phyloP scores from a whole-genome alignment of 2,888 invertebrate genomes.

The Amiota minor region DNA sequence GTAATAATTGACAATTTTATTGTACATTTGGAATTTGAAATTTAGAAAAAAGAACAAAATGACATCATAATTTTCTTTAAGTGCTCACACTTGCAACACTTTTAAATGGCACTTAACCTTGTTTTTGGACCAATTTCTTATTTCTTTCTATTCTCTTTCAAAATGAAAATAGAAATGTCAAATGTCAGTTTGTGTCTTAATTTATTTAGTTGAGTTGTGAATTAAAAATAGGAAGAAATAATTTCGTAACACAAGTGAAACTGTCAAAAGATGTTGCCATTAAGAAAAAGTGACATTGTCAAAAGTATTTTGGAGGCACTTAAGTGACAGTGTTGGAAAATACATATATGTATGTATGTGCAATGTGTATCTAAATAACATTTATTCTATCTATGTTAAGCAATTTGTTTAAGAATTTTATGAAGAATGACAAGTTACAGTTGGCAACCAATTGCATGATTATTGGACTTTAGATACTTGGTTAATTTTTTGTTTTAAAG shows the following conservation, averaged over 20 bases:
- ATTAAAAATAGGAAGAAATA: too few species aligned
- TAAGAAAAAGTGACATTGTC: conserved; percentile 4
- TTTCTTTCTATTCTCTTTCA: too few species aligned
- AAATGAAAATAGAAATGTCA: conserved; percentile 6
- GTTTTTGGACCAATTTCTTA: neutral
- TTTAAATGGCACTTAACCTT: conserved; percentile 17
- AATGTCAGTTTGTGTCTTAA: conserved; percentile 4
- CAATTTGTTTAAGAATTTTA: conserved; percentile 1
- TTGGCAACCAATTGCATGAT: neutral
- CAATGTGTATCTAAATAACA: neutral
- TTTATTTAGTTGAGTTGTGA: neutral
- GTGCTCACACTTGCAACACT: neutral
- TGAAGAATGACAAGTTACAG: conserved; percentile 10
- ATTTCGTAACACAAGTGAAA: conserved; percentile 8
- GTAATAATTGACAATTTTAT: too few species aligned
- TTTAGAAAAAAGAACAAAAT: too few species aligned
- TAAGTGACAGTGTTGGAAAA: conserved; percentile 18
- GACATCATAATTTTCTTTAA: too few species aligned
- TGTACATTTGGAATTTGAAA: too few species aligned
- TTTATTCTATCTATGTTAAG: neutral
- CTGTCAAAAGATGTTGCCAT: neutral
- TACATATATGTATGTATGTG: neutral
- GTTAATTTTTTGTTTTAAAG: too few species aligned
- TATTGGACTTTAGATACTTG: too few species aligned
- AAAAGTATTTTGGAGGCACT: neutral